Percentiles rank a stretch among this genome's conserved stretches.
phyloP scores from a whole-genome alignment of 1,140 invertebrate species.

The Nasonia longicornis region DNA sequence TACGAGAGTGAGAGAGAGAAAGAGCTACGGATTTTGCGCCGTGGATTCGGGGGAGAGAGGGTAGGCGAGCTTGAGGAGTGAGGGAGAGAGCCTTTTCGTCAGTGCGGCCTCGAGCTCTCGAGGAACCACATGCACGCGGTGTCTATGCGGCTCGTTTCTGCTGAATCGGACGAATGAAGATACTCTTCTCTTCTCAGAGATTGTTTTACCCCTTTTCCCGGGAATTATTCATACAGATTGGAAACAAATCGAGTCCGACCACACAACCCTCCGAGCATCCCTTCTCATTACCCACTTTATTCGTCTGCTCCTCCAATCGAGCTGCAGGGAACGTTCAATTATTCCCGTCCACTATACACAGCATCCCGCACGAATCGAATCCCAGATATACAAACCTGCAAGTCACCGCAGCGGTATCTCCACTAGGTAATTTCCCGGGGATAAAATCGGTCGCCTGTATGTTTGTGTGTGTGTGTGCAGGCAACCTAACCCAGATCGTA shows the following conservation, averaged over 20 bases:
- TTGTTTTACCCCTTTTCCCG: neutral
- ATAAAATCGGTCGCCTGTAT: neutral
- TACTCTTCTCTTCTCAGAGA: no score
- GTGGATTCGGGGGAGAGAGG: neutral
- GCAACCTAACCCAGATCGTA: constrained; percentile 24
- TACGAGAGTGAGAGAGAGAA: neutral
- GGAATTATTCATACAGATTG: neutral
- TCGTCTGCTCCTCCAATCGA: neutral
- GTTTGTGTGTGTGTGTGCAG: neutral
- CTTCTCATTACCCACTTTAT: constrained; percentile 3
- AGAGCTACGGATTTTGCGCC: neutral
- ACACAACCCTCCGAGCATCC: neutral
- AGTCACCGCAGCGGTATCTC: neutral
- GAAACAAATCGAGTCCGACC: neutral
- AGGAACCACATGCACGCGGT: neutral
- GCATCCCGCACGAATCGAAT: neutral
- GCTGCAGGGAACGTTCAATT: constrained; percentile 24
- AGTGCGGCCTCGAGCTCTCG: neutral
- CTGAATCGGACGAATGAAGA: neutral
- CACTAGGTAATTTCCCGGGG: neutral
- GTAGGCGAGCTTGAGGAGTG: no score
- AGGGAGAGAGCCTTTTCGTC: neutral
- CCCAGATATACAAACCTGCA: neutral
- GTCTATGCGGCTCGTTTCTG: neutral
- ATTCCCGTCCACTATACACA: neutral